These are phyloP conservation scores for Varroa destructor DNA, from an alignment of 1,140 invertebrate species.

Conservation along the genomic window DNA sequence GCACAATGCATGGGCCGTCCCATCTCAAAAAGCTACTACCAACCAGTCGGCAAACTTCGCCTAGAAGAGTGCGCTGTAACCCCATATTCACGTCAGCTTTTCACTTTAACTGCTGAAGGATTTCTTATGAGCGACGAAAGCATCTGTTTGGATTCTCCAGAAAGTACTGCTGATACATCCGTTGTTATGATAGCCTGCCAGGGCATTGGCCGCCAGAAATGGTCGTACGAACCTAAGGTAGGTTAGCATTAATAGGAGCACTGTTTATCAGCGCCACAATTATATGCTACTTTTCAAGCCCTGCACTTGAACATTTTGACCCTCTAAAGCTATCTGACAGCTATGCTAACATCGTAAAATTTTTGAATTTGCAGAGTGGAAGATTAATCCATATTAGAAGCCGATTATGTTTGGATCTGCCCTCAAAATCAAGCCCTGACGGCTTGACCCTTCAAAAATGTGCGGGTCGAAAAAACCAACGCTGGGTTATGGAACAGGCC, in stretches of 20 bases:
- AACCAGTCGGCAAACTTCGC: conserved; percentile 51
- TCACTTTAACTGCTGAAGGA: conserved; percentile 56
- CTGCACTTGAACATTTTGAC: conserved; percentile 13
- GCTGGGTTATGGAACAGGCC: conserved; percentile 11
- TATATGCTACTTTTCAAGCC: not conserved
- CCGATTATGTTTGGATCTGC: conserved; percentile 20
- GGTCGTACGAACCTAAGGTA: conserved; percentile 45
- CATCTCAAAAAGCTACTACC: conserved; percentile 34
- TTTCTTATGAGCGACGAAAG: conserved; percentile 57
- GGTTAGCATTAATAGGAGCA: conserved; percentile 17
- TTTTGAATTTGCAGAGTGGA: conserved; percentile 10
- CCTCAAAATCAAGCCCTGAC: conserved; percentile 22
- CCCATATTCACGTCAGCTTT: conserved; percentile 51
- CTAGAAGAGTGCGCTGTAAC: conserved; percentile 43
- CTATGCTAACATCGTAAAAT: not conserved
- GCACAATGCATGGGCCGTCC: conserved; percentile 20
- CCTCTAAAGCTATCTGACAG: not conserved
- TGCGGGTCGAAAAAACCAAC: not conserved
- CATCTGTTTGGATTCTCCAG: conserved; percentile 55
- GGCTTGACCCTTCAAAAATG: conserved; percentile 17
- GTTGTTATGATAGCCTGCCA: conserved; percentile 55
- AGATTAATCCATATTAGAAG: conserved; percentile 25
- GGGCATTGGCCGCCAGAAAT: conserved; percentile 49
- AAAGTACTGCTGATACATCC: conserved; percentile 41
- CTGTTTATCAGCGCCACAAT: not conserved